Evolutionary conservation across 2,888 invertebrate species (phyloP).

Genomic region (Lasioglossum lativentre): DNA sequence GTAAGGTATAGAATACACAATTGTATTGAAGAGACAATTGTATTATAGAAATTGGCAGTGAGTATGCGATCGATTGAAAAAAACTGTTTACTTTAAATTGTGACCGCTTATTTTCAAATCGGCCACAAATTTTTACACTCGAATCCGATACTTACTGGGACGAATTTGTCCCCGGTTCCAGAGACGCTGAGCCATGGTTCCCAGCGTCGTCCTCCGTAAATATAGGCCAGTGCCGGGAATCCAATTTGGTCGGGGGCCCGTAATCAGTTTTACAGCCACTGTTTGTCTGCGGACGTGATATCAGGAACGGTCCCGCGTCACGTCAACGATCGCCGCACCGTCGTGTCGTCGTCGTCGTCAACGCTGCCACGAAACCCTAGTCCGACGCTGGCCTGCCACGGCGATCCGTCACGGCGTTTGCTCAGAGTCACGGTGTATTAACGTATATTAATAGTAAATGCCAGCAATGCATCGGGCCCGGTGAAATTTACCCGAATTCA

Average conservation of each 20-base stretch:
- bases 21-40: no score
- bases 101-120: not conserved
- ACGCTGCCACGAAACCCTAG: slow-evolving; percentile 18
- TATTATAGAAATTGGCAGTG: no score
- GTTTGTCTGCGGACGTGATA: slow-evolving; percentile 40
- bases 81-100: not conserved
- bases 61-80: not conserved
- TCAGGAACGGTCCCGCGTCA: slow-evolving; percentile 16
- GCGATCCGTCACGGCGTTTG: slow-evolving; percentile 47
- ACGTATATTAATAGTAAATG: slow-evolving; percentile 43
- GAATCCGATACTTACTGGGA: not conserved
- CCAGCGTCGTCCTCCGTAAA: not conserved
- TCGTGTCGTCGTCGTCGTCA: slow-evolving; percentile 2
- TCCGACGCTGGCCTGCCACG: slow-evolving; percentile 12
- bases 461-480: not conserved
- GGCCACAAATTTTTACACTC: not conserved
- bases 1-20: no score
- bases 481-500: slow-evolving; percentile 37
- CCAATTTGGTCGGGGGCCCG: slow-evolving; percentile 26
- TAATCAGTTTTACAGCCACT: slow-evolving; percentile 33
- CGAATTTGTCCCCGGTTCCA: not conserved
- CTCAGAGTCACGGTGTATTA: slow-evolving; percentile 40
- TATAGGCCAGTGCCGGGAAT: not conserved
- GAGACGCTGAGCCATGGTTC: not conserved
- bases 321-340: slow-evolving; percentile 9